A percentile compares a stretch with the other conserved stretches of the same genome.
Conservation (phyloP, 2,888 invertebrate genomes). For the Agrochola macilenta region DNA sequence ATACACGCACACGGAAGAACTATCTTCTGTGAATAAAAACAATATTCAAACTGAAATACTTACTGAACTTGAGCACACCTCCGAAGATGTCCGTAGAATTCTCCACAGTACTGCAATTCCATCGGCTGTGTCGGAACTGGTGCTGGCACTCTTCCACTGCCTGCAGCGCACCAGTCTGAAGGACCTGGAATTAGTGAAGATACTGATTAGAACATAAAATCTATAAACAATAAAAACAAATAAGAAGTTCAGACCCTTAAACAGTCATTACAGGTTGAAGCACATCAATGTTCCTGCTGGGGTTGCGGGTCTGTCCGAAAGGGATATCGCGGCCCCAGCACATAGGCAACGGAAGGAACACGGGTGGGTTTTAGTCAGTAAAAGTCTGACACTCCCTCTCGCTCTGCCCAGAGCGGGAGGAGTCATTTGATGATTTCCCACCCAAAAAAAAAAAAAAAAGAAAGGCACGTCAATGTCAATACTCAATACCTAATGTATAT, state of each 20-base stretch:
- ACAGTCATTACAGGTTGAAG: neutral
- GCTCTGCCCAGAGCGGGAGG: too few species aligned
- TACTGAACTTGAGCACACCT: constrained; percentile 95
- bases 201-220: neutral
- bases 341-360: too few species aligned
- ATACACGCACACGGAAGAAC: too few species aligned
- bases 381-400: too few species aligned
- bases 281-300: too few species aligned
- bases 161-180: constrained; percentile 95
- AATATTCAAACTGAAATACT: constrained; percentile 86
- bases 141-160: constrained; percentile 97
- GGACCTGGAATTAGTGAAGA: constrained; percentile 90
- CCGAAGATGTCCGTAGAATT: constrained; percentile 96
- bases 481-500: neutral
- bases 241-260: neutral
- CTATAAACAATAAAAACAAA: neutral
- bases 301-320: too few species aligned
- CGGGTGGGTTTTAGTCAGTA: too few species aligned
- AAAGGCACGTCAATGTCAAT: neutral
- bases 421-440: too few species aligned
- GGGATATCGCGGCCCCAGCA: too few species aligned
- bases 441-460: too few species aligned
- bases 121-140: constrained; percentile 96
- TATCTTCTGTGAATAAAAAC: neutral
- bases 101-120: constrained; percentile 96